Evolutionary conservation across 2,888 invertebrate species (phyloP), one percentile per base, ranked within the genome.

Genomic region (Eupithecia tripunctaria): DNA sequence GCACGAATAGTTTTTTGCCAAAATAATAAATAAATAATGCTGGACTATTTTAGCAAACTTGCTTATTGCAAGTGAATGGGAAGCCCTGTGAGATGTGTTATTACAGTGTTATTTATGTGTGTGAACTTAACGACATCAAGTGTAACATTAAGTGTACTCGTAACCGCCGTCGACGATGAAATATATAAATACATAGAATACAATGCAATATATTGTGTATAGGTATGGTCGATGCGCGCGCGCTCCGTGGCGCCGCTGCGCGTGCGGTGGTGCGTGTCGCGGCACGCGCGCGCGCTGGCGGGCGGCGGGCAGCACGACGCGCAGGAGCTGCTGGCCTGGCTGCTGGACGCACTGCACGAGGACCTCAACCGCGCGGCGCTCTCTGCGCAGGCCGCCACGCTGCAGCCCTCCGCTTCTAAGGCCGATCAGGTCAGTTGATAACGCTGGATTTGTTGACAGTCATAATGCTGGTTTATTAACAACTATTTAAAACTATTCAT

Each of bases 251-350:
- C 98, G 14, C 98, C 98, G 21, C 94, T 98, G 74, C 98, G 98
- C 91, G 95, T 98, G 79, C 95, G 96, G 71, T 97, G 97, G 95
- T 97, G 97, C 82, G 98, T 99, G 79, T 96, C 97, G 41, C 97
- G 97, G 84, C 97, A 97, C 93, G 98, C 98, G 71, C 97, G 98
- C 47, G 96, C 97, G 81, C 97, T 99, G 88, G 96, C 96, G 79
- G 98, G 98, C 76, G 98, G 98, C 80, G 98, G 98, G 15, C 99
- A 99, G 91, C 98, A 99, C 91, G 98, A 99, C 95, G 98, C 98
- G 69, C 98, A 98, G 95, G 98, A 99, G 93, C 95, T 99, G 80
- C 95, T 99, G 43, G 98, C 98, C 68, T 98, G 98, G 96, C 94
- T 99, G 79, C 94, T 99, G 82, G 98, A 99, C 93, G 97, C 98